Conservation (phyloP, 2,888 invertebrate species). For the Nomada goodeniana region DNA sequence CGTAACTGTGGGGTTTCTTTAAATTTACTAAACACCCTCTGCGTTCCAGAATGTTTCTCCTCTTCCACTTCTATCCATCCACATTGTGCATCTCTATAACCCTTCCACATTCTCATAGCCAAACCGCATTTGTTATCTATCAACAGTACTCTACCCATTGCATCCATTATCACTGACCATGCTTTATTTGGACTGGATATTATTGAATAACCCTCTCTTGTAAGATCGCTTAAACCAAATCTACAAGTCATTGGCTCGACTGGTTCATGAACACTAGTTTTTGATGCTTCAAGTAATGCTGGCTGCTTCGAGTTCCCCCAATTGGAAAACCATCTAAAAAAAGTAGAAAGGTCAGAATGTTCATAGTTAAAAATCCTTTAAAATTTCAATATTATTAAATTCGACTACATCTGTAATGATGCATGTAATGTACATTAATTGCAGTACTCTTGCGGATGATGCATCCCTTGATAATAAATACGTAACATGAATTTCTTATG, state of each 20-base stretch:
- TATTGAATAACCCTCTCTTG: constrained; percentile 91
- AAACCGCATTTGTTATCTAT: constrained; percentile 93
- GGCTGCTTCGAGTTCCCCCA: constrained; percentile 84
- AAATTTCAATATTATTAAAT: constrained; percentile 7
- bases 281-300: constrained; percentile 75
- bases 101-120: constrained; percentile 95
- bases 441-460: constrained; percentile 34
- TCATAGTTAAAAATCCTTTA: not conserved
- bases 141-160: constrained; percentile 94
- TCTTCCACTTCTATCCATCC: constrained; percentile 95
- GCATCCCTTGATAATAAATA: constrained; percentile 37
- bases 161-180: constrained; percentile 93
- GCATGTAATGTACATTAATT: constrained; percentile 23
- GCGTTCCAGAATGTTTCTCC: constrained; percentile 82
- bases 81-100: constrained; percentile 97
- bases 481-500: constrained; percentile 45
- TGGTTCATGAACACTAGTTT: constrained; percentile 83
- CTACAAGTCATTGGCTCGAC: constrained; percentile 91
- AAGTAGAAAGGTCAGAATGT: constrained; percentile 59
- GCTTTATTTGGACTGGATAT: constrained; percentile 92
- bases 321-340: constrained; percentile 84
- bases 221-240: constrained; percentile 92
- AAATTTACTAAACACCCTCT: constrained; percentile 61
- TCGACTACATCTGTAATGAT: constrained; percentile 2
- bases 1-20: constrained; percentile 83